Conservation (phyloP, 2,888 invertebrate genomes). For the Galeruca laticollis region DNA sequence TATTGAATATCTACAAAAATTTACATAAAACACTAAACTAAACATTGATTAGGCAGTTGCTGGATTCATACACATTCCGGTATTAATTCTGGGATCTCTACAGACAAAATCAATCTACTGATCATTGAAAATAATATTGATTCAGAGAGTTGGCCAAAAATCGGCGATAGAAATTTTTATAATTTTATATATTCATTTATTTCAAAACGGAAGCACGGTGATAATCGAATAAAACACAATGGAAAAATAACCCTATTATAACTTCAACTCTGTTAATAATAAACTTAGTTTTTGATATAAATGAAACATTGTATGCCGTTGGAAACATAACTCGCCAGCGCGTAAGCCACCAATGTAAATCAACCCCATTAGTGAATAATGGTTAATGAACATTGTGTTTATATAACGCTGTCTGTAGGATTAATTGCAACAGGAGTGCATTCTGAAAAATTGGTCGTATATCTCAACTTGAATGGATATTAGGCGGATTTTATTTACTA, state of each 20-base stretch:
- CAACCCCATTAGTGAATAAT: conserved; percentile 62
- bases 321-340: conserved; percentile 61
- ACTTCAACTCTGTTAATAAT: conserved; percentile 63
- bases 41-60: too few species aligned
- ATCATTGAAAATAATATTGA: too few species aligned
- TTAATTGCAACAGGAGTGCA: conserved; percentile 49
- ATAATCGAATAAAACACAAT: too few species aligned
- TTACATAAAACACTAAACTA: too few species aligned
- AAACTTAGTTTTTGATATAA: conserved; percentile 66
- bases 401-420: conserved; percentile 62
- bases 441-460: conserved; percentile 53
- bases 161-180: too few species aligned
- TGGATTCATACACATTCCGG: too few species aligned
- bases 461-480: conserved; percentile 26
- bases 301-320: conserved; percentile 64
- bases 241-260: conserved; percentile 59
- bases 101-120: too few species aligned
- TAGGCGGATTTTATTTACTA: conserved; percentile 1
- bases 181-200: too few species aligned
- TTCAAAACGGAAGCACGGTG: too few species aligned
- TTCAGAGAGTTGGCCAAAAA: too few species aligned
- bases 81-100: too few species aligned
- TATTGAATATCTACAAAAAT: too few species aligned
- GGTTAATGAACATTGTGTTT: conserved; percentile 66
- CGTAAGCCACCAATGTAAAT: conserved; percentile 63